Percentiles rank a stretch among this genome's conserved stretches.
Evolutionary conservation across 2,888 invertebrate genomes (phyloP).

Genomic region (Matsumyia berberina): DNA sequence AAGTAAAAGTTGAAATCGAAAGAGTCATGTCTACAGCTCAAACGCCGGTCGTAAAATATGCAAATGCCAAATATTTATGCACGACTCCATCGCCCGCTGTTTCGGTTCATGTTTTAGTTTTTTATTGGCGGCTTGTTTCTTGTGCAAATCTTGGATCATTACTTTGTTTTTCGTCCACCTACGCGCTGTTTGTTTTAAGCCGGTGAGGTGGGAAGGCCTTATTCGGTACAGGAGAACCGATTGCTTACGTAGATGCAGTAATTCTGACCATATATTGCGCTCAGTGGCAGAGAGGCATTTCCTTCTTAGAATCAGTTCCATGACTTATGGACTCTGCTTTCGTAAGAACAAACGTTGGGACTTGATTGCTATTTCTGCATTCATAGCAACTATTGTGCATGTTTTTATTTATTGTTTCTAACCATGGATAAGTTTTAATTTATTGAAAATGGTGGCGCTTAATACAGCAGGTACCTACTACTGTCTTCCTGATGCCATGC

Average conservation of each 20-base stretch:
- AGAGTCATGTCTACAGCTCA: constrained; percentile 31
- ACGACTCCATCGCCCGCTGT: constrained; percentile 29
- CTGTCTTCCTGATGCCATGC: too few species aligned
- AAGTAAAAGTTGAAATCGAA: constrained; percentile 48
- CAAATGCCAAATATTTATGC: constrained; percentile 32
- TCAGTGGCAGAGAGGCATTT: constrained; percentile 23
- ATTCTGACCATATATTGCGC: constrained; percentile 18
- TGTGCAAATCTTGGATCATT: constrained; percentile 21
- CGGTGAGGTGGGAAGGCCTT: constrained; percentile 12
- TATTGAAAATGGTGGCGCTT: too few species aligned
- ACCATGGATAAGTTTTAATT: too few species aligned
- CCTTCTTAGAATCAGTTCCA: constrained; percentile 37
- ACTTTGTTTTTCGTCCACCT: constrained; percentile 9
- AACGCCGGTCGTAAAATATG: constrained; percentile 35
- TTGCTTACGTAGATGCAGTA: constrained; percentile 5
- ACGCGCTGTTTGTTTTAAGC: constrained; percentile 4
- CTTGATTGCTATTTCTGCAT: not conserved
- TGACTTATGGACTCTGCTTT: constrained; percentile 40
- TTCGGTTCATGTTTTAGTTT: not conserved
- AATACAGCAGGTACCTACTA: too few species aligned
- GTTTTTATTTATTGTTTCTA: not conserved
- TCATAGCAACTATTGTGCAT: constrained; percentile 3
- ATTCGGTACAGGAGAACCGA: constrained; percentile 12
- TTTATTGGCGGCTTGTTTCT: constrained; percentile 19
- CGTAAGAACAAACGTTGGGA: constrained; percentile 4